phyloP scores from a whole-genome alignment of 2,797 vertebrate species.

The Diplodus sargus region DNA sequence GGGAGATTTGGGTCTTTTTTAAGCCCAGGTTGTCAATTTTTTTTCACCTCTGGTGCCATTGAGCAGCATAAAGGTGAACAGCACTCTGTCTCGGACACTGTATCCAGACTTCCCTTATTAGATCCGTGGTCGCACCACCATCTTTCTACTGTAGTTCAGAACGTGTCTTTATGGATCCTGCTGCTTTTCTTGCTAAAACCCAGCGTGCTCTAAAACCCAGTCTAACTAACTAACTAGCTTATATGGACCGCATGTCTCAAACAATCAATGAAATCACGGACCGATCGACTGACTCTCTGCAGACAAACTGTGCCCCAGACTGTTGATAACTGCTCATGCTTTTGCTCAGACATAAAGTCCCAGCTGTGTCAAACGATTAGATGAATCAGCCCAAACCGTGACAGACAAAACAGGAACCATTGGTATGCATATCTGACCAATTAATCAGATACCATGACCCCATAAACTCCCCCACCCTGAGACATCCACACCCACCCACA shows the following conservation, averaged over 20 bases:
- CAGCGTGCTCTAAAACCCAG: too few species aligned
- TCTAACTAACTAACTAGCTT: background rate
- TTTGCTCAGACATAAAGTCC: constrained; percentile 38
- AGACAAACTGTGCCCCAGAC: background rate
- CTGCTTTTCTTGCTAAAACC: background rate
- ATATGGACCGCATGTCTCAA: background rate
- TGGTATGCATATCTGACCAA: constrained; percentile 72
- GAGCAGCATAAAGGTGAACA: too few species aligned
- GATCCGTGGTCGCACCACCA: too few species aligned
- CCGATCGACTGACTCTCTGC: background rate
- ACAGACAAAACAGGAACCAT: constrained; percentile 71
- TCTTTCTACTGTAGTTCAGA: too few species aligned
- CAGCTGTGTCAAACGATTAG: constrained; percentile 53
- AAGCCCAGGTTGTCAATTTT: too few species aligned
- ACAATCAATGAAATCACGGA: background rate
- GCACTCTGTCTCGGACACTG: too few species aligned
- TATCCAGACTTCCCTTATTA: too few species aligned
- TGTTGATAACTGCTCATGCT: constrained; percentile 3
- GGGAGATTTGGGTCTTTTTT: too few species aligned
- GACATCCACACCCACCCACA: constrained; percentile 40
- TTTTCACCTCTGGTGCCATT: too few species aligned
- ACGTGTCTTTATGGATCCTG: too few species aligned
- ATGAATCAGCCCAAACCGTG: constrained; percentile 48
- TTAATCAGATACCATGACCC: constrained; percentile 75
- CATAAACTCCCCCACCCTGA: constrained; percentile 65